These are phyloP conservation scores for Lepidurus couesii DNA, from an alignment of 1,140 invertebrate species.

Conservation along the genomic window DNA sequence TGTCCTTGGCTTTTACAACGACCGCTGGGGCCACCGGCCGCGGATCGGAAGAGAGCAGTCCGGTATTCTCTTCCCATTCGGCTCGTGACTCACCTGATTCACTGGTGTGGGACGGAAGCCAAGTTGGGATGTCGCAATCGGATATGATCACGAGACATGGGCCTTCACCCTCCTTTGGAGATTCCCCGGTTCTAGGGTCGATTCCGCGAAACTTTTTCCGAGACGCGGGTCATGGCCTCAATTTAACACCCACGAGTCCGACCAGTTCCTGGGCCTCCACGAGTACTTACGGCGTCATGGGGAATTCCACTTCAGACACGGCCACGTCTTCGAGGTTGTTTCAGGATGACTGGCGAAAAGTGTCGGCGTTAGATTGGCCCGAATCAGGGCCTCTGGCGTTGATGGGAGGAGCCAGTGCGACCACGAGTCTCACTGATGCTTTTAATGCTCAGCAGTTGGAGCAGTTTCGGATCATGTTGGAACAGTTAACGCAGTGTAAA, in stretches of 20 bases:
- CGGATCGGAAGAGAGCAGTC: background rate
- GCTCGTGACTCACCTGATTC: background rate
- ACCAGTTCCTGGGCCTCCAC: background rate
- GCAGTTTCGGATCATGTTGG: background rate
- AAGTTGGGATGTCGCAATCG: background rate
- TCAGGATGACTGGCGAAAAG: background rate
- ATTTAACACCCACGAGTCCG: background rate
- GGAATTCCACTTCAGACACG: background rate
- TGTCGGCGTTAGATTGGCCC: background rate
- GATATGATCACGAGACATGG: background rate
- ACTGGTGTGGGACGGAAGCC: background rate
- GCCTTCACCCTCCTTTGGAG: background rate
- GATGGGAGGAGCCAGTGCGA: background rate
- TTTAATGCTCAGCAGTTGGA: background rate
- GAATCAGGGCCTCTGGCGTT: background rate
- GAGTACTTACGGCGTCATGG: background rate
- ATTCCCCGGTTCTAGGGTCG: background rate
- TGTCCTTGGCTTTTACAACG: background rate
- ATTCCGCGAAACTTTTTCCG: background rate
- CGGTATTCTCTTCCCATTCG: background rate
- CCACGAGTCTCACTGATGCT: background rate
- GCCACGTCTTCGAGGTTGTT: background rate
- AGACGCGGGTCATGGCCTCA: background rate
- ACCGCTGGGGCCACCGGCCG: background rate
- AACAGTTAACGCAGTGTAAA: background rate